These are phyloP conservation scores for Anableps anableps DNA, from an alignment of 2,797 vertebrate genomes.

Conservation along the genomic window DNA sequence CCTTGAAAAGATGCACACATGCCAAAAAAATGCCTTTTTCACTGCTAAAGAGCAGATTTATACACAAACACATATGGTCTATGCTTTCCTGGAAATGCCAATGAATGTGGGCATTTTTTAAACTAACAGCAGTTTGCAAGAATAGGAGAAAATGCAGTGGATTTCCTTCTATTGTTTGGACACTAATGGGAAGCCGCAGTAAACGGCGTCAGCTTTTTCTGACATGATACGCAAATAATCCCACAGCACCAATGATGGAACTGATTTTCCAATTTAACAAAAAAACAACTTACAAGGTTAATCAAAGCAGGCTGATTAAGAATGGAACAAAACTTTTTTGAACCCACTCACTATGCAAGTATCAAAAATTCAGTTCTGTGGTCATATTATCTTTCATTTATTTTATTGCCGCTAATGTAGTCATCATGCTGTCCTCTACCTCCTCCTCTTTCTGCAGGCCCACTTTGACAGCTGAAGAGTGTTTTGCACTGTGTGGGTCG, in stretches of 20 bases:
- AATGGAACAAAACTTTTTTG: slow-evolving; percentile 14
- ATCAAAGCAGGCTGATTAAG: slow-evolving; percentile 50
- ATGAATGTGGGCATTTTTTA: slow-evolving; percentile 57
- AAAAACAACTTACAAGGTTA: slow-evolving; percentile 26
- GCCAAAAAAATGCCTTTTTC: slow-evolving; percentile 46
- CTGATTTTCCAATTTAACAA: slow-evolving; percentile 41
- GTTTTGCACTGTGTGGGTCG: slow-evolving; percentile 70
- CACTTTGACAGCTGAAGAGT: slow-evolving; percentile 57
- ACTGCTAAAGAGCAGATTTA: slow-evolving; percentile 48
- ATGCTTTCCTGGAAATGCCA: slow-evolving; percentile 69
- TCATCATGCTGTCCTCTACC: slow-evolving; percentile 35
- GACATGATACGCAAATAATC: slow-evolving; percentile 46
- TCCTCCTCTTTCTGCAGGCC: slow-evolving; percentile 57
- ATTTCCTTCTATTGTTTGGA: slow-evolving; percentile 78
- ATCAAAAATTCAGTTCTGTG: slow-evolving; percentile 52
- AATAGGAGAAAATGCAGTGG: slow-evolving; percentile 56
- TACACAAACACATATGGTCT: slow-evolving; percentile 30
- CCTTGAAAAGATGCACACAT: slow-evolving; percentile 59
- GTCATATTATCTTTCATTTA: slow-evolving; percentile 43
- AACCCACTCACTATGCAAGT: slow-evolving; percentile 30
- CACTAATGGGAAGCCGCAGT: slow-evolving; percentile 56
- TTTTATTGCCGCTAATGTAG: slow-evolving; percentile 44
- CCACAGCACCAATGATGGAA: slow-evolving; percentile 31
- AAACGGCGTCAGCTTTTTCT: slow-evolving; percentile 67
- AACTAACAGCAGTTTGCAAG: slow-evolving; percentile 66